Conservation (phyloP, 2,888 invertebrate genomes). For the Drosophila monieri region DNA sequence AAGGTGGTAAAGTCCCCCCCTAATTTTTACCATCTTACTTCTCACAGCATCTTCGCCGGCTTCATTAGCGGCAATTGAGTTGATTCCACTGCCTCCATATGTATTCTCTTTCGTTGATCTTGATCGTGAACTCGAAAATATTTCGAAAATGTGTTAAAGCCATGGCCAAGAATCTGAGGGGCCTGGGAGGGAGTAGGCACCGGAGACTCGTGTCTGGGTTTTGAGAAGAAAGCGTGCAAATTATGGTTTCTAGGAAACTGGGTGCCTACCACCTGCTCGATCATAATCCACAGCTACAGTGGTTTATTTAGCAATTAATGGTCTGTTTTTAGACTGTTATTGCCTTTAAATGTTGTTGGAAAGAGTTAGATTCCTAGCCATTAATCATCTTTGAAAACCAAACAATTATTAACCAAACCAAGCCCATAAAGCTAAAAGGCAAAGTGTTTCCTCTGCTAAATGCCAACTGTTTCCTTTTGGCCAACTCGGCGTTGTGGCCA, state of each 20-base stretch:
- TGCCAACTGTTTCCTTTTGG: slow-evolving; percentile 13
- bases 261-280: slow-evolving; percentile 27
- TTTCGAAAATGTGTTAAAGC: slow-evolving; percentile 71
- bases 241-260: slow-evolving; percentile 47
- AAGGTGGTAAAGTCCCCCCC: neutral
- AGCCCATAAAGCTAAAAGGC: neutral
- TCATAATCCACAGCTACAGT: slow-evolving; percentile 2
- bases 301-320: slow-evolving; percentile 22
- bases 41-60: slow-evolving; percentile 30
- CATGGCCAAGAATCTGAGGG: slow-evolving; percentile 48
- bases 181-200: neutral
- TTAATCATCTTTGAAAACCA: slow-evolving; percentile 1
- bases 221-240: slow-evolving; percentile 75
- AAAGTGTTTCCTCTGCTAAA: slow-evolving; percentile 3
- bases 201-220: slow-evolving; percentile 29
- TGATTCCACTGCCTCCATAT: slow-evolving; percentile 18
- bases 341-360: neutral
- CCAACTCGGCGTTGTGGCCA: neutral
- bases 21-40: slow-evolving; percentile 6
- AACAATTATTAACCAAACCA: neutral
- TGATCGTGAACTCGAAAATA: slow-evolving; percentile 70
- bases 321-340: neutral
- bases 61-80: slow-evolving; percentile 51
- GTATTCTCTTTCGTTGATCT: slow-evolving; percentile 37
- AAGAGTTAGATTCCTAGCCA: neutral